A percentile compares a stretch with the other conserved stretches of the same genome.
These are phyloP conservation scores for Allolobophora icterica DNA, from an alignment of 2,888 invertebrate genomes.

Conservation along the genomic window DNA sequence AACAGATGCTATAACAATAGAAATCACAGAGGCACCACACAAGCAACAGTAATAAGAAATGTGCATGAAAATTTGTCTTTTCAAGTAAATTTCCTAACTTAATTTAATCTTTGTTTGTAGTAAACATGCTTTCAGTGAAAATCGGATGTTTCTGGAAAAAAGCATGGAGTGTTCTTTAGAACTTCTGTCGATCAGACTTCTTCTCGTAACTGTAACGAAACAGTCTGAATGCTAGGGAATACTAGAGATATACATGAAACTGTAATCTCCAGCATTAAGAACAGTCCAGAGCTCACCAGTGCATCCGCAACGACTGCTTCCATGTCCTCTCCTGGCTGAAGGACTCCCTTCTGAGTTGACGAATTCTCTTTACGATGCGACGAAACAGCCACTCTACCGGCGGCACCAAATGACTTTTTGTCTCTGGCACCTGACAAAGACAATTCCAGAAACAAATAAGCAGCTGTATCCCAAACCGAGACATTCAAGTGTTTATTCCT, in stretches of 20 bases:
- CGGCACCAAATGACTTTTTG: not conserved
- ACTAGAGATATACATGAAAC: no score
- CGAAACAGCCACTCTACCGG: not conserved
- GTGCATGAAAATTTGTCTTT: not conserved
- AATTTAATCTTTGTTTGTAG: not conserved
- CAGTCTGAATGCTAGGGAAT: no score
- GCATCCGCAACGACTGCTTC: slow-evolving; percentile 1
- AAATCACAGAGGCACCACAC: not conserved
- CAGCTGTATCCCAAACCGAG: not conserved
- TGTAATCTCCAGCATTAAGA: no score
- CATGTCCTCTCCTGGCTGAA: slow-evolving; percentile 30
- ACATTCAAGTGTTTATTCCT: no score
- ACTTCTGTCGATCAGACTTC: no score
- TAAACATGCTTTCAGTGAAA: not conserved
- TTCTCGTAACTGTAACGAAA: no score
- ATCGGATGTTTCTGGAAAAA: not conserved
- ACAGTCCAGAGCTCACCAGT: not conserved
- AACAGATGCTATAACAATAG: no score
- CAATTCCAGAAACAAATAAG: not conserved
- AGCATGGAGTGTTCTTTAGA: not conserved
- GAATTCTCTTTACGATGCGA: slow-evolving; percentile 21
- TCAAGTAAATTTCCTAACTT: not conserved
- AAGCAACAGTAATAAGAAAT: not conserved
- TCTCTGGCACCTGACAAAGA: not conserved
- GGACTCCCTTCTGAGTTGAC: not conserved